Conservation (phyloP, 1,140 invertebrate species). For the Lepidurus arcticus region DNA sequence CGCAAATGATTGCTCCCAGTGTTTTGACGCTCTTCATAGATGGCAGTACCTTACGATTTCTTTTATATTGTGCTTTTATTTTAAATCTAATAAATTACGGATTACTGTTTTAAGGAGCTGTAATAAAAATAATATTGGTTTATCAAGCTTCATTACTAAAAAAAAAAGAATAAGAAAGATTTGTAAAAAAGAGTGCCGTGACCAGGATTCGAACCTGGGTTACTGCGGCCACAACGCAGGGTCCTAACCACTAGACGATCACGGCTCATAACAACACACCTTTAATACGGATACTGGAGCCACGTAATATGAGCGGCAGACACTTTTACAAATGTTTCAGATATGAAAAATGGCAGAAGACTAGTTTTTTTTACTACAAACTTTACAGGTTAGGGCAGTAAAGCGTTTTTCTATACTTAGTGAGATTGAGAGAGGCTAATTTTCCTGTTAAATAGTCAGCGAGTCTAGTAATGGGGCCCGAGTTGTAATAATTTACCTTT, state of each 20-base stretch:
- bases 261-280: conserved; percentile 51
- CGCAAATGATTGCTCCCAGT: not conserved
- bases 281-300: not conserved
- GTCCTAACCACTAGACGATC: conserved; percentile 89
- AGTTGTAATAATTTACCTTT: no score
- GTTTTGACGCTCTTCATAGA: not conserved
- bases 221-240: conserved; percentile 87
- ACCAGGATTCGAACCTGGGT: conserved; percentile 91
- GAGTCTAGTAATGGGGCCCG: no score
- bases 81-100: no score
- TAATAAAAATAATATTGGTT: not conserved
- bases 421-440: no score
- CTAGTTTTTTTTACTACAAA: no score
- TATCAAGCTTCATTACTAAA: not conserved
- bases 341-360: no score
- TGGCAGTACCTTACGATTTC: not conserved
- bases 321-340: no score
- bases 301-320: not conserved
- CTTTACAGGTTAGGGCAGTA: no score
- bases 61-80: not conserved
- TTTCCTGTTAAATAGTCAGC: no score
- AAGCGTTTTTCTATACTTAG: no score
- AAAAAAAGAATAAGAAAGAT: not conserved
- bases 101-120: no score
- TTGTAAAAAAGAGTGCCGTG: conserved; percentile 61